phyloP scores from a whole-genome alignment of 2,888 invertebrate genomes.

The Liopterus haemorrhoidalis region DNA sequence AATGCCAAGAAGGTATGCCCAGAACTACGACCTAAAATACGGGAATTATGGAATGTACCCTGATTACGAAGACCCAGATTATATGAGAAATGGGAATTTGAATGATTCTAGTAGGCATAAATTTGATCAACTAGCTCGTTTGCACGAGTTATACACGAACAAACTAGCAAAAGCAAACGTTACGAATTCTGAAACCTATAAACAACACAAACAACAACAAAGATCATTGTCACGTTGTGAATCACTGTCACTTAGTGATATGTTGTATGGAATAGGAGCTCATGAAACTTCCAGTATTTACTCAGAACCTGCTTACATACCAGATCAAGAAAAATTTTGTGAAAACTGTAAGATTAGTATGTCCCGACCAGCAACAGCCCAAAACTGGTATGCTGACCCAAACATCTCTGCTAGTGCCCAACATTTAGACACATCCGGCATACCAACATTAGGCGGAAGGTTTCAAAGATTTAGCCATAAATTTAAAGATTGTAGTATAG shows the following conservation, averaged over 20 bases:
- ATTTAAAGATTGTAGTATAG: slow-evolving; percentile 53
- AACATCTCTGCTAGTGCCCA: slow-evolving; percentile 51
- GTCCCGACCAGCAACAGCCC: slow-evolving; percentile 61
- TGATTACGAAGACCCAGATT: slow-evolving; percentile 49
- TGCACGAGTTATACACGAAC: slow-evolving; percentile 76
- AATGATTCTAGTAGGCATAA: slow-evolving; percentile 49
- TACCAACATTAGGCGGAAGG: slow-evolving; percentile 43
- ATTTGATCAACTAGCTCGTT: slow-evolving; percentile 73
- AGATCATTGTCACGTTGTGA: slow-evolving; percentile 61
- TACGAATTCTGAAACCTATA: slow-evolving; percentile 57
- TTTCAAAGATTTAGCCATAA: slow-evolving; percentile 62
- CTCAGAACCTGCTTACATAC: slow-evolving; percentile 74
- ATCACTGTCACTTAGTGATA: slow-evolving; percentile 64
- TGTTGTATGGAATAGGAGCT: slow-evolving; percentile 60
- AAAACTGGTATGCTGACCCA: slow-evolving; percentile 56
- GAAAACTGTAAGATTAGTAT: slow-evolving; percentile 69
- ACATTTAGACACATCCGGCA: slow-evolving; percentile 42
- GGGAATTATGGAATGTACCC: slow-evolving; percentile 52
- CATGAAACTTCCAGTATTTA: slow-evolving; percentile 76
- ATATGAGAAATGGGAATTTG: slow-evolving; percentile 40
- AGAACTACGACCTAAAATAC: slow-evolving; percentile 38
- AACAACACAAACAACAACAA: slow-evolving; percentile 41
- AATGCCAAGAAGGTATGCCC: slow-evolving; percentile 55
- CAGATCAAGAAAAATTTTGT: slow-evolving; percentile 66
- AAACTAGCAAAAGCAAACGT: slow-evolving; percentile 70